Evolutionary conservation across 2,797 vertebrate species (phyloP).

Genomic region (Eulemur coronatus): DNA sequence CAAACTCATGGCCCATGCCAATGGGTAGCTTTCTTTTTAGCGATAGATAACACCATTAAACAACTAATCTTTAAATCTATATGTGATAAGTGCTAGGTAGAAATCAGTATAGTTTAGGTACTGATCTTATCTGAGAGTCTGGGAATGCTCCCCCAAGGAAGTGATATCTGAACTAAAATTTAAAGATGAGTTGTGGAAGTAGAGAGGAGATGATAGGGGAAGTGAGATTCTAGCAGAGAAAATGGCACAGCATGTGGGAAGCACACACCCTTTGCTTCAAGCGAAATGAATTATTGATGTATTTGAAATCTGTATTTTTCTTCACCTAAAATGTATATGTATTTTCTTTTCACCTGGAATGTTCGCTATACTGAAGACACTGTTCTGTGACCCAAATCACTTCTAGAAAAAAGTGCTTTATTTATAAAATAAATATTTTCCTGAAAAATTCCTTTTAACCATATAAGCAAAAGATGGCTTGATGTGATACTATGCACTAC

Average conservation of each 20-base stretch:
- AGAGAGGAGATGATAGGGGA: neutral
- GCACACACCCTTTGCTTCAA: neutral
- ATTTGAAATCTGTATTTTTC: slow-evolving; percentile 2
- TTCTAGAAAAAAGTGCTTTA: neutral
- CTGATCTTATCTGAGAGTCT: neutral
- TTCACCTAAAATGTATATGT: neutral
- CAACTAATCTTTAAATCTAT: slow-evolving; percentile 4
- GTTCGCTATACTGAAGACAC: neutral
- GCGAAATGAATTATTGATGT: neutral
- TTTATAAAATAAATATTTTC: neutral
- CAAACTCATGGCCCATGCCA: neutral
- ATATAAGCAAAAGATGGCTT: neutral
- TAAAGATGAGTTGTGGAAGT: neutral
- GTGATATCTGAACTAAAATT: slow-evolving; percentile 2
- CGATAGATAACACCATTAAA: neutral
- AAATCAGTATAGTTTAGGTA: neutral
- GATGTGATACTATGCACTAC: neutral
- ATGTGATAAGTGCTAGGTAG: neutral
- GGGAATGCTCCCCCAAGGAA: neutral
- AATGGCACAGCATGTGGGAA: neutral
- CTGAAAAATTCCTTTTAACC: slow-evolving; percentile 4
- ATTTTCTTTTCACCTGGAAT: slow-evolving; percentile 25
- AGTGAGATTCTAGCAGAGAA: neutral
- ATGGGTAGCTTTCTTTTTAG: neutral
- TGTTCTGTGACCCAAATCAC: neutral